Base-by-base conservation (phyloP, 2,888 invertebrate genomes). In the Hartigia nigra region DNA sequence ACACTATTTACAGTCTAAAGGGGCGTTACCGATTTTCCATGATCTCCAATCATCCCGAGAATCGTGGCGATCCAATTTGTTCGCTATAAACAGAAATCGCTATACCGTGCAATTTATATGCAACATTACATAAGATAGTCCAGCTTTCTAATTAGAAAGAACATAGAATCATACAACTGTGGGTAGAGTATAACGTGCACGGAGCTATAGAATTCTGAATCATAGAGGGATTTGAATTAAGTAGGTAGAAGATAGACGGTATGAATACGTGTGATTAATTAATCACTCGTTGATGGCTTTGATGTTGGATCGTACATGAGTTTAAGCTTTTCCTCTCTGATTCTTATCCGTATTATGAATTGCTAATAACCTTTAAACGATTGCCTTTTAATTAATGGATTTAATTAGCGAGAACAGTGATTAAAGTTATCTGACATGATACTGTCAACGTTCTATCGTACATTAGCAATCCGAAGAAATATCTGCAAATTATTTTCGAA, bases 141-240 rank as follows among this genome's bases (percentile, higher is more conserved):
- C 69, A 37, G 78, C 74, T 78, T 78, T 78, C 78, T 78, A 78
- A 78, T 78, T 78, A 78, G 75, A 78, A 78, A 70, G 74, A 75
- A 31, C 69, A 36, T 12, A 74, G 39, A 74, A 69, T 74, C 35
- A 77, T 74, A 31, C 12, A 2, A 9, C 55, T 55, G 23, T 55
- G 55, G 55, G 55, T 23, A 55, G 23, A 55, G 55, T 23, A 55
- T 23, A 55, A 55, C 23, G 5, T 55, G 55, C 55, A 23, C 23
- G 23, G 55, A 9, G 55, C 1, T 55, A 23, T 23, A 55, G 23
- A 55, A 55, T 55, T 55, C 23, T 9, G 23, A 55, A 55, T 23
- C 55, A 55, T 23, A 55, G 55, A 55, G 23, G 14, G 55, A 55
- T 55, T 55, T 55, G 55, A 23, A 55, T 55, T 55, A 55, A 55